Base-by-base conservation (phyloP, 2,797 vertebrate genomes). In the Pipistrellus pygmaeus region DNA sequence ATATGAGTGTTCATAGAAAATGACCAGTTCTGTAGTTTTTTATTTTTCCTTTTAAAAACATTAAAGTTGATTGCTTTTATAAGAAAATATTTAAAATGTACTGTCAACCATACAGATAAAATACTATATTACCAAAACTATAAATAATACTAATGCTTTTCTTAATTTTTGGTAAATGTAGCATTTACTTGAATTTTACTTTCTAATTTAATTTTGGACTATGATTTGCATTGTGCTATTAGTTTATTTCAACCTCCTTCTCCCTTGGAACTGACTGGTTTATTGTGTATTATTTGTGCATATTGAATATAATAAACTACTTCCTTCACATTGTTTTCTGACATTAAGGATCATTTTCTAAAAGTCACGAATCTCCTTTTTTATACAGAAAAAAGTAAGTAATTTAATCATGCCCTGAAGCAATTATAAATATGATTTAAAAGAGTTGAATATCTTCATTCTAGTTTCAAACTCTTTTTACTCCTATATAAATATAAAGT, bases 161-260 rank as follows among this genome's bases (percentile, higher is more conserved):
- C 25, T 87, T 64, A 89, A 72, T 66, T 83, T 92, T 84, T 78
- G 44, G 11, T 72, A 53, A 87, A n/a, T 27, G 10, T 71, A 51
- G 3, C 30, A 66, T 30, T 75, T 72, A 38, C 12, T 25, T 2
- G 57, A 64, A 91, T 68, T 94, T 95, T 44, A 62, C n/a, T 85
- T 71, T 86, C n/a, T 75, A 46, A 78, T 68, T 88, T 64, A 73
- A 44, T 85, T 93, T 91, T 64, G 53, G 21, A 35, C 30, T 83
- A 23, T 46, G 57, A 72, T 76, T 77, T 55, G 12, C n/a, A 60
- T 66, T 80, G 66, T 86, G 15, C 3, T 41, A 38, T 80, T 89
- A 48, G 32, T 25, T 84, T 41, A 51, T 81, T 51, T 30, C 38
- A 75, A 32, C 8, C 3, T 57, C 25, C 38, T 81, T 78, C 48